A percentile compares a stretch with the other conserved stretches of the same genome.
Evolutionary conservation across 2,888 invertebrate genomes (phyloP).

Genomic region (Bembecia ichneumoniformis): DNA sequence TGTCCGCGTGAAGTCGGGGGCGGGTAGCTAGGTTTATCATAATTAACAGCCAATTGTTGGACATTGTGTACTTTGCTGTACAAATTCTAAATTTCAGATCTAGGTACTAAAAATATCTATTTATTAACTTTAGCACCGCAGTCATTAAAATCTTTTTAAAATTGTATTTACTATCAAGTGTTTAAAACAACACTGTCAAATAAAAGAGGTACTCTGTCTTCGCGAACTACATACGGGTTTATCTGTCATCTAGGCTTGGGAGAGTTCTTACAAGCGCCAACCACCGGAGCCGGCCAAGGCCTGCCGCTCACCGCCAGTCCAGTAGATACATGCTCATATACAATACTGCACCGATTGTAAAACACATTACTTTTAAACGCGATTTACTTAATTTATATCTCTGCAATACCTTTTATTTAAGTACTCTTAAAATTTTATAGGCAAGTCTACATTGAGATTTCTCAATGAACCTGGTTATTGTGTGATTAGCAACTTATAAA

Average conservation of each 20-base stretch:
- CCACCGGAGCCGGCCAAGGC: conserved; percentile 27
- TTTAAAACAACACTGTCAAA: background rate
- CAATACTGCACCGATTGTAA: background rate
- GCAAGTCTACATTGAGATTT: background rate
- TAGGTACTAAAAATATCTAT: too few relatives aligned
- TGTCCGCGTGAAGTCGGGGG: too few relatives aligned
- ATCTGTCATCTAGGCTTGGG: conserved; percentile 19
- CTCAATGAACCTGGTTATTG: background rate
- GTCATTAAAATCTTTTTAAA: too few relatives aligned
- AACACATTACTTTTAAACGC: background rate
- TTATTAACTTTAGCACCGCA: too few relatives aligned
- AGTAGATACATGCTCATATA: background rate
- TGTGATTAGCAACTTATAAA: too few relatives aligned
- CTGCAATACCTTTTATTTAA: background rate
- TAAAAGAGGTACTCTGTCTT: background rate
- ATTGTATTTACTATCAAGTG: too few relatives aligned
- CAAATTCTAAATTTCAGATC: too few relatives aligned
- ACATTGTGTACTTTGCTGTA: too few relatives aligned
- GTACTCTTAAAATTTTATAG: background rate
- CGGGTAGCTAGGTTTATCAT: too few relatives aligned
- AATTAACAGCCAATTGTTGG: too few relatives aligned
- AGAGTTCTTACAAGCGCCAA: conserved; percentile 17
- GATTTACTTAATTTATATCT: background rate
- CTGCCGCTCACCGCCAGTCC: conserved; percentile 26
- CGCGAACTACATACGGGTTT: background rate